Percentiles rank a stretch among this genome's conserved stretches.
Evolutionary conservation across 1,140 invertebrate genomes (phyloP).

Genomic region (Neuroterus valhalla): DNA sequence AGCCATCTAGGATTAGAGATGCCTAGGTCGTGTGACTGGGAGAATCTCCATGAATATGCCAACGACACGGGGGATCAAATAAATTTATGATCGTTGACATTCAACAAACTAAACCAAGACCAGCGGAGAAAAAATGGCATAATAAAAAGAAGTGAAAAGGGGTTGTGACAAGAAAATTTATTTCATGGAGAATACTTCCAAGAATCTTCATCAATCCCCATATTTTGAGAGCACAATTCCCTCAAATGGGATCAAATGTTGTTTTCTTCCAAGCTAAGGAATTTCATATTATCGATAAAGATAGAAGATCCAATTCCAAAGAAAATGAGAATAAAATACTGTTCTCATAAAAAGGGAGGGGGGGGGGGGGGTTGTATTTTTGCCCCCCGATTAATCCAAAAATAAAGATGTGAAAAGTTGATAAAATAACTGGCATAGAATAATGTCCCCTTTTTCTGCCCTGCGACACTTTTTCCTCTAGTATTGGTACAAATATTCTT

Average conservation of each 20-base stretch:
- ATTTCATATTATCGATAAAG: no score
- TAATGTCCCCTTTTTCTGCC: background rate
- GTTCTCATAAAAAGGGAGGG: no score
- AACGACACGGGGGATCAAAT: background rate
- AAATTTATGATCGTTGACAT: constrained; percentile 13
- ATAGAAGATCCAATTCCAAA: no score
- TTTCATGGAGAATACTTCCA: background rate
- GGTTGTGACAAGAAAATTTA: background rate
- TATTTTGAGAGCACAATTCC: no score
- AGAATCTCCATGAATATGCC: background rate
- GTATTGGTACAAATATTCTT: constrained; percentile 33
- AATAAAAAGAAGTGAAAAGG: background rate
- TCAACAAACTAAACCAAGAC: background rate
- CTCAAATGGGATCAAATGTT: no score
- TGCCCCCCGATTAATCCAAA: background rate
- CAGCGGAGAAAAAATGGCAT: background rate
- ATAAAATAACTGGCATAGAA: no score
- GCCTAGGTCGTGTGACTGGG: background rate
- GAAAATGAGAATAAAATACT: no score
- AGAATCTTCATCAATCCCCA: background rate
- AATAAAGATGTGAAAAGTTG: no score
- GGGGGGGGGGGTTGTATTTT: no score
- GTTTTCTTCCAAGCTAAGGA: no score
- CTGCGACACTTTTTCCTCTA: constrained; percentile 40
- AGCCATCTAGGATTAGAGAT: constrained; percentile 5